Percentiles rank a stretch among this genome's conserved stretches.
phyloP scores from a whole-genome alignment of 2,113 vertebrate species.

The Eretmochelys imbricata region DNA sequence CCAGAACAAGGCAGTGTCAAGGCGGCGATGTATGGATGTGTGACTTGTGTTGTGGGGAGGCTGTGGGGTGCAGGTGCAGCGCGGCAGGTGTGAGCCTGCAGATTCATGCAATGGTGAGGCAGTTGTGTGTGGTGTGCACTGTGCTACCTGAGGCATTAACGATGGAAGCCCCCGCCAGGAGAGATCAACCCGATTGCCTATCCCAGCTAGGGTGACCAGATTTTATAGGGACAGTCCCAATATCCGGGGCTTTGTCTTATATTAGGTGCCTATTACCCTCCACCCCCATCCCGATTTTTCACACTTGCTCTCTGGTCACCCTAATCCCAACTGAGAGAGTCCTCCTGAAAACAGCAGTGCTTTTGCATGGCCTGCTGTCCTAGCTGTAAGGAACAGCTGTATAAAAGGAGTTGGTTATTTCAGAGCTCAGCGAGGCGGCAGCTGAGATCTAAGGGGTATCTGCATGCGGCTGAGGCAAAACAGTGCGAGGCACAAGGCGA shows the following conservation, averaged over 20 bases:
- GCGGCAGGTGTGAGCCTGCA: neutral
- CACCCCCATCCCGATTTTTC: too few relatives aligned
- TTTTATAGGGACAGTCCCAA: too few relatives aligned
- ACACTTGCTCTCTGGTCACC: too few relatives aligned
- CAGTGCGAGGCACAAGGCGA: neutral
- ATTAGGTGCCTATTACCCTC: too few relatives aligned
- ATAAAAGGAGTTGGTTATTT: neutral
- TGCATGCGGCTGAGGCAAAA: neutral
- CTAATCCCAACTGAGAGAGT: neutral
- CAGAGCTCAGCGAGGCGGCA: accelerated
- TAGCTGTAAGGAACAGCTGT: neutral
- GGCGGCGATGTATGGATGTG: neutral
- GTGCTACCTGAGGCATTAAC: too few relatives aligned
- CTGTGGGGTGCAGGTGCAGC: neutral
- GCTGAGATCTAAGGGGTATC: neutral
- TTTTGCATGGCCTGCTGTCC: too few relatives aligned
- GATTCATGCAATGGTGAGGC: neutral
- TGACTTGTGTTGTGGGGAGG: neutral
- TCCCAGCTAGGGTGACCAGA: too few relatives aligned
- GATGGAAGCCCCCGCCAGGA: neutral
- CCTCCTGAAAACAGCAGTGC: neutral
- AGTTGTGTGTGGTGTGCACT: neutral
- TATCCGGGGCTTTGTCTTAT: too few relatives aligned
- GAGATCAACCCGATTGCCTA: neutral
- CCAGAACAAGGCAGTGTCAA: neutral